Base-by-base conservation (phyloP, 2,888 invertebrate species). In the Allygus modestus region DNA sequence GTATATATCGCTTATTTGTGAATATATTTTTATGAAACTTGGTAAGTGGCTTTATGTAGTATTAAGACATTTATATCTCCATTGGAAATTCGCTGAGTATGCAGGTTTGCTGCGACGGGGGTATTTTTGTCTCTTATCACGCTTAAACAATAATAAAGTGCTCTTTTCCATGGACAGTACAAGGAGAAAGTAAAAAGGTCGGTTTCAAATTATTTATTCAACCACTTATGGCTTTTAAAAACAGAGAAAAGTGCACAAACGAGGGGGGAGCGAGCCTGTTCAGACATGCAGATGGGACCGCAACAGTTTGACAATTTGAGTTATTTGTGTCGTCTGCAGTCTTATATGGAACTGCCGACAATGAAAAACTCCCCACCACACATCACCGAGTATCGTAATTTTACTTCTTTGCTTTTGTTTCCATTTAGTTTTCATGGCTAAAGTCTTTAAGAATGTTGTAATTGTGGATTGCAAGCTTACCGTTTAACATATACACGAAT, bases 221-320 rank as follows among this genome's bases (percentile, higher is more conserved):
- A 1, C 28, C 15, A 28, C 15, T 65, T 31, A 65, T 31, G 23
- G 23, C 54, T 54, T 69, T 69, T 69, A 31, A 69, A 33, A 41
- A 28, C 73, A 73, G 73, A 20, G 41, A 37, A 73, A 73, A 73
- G 41, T 73, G 23, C 73, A 20, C 20, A 73, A 73, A 41, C 41
- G 73, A 73, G 41, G 41, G 73, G 73, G n/a, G 26, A 28, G 12
- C 0, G 17, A 17, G 26, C 4, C 77, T 77, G 46, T 17, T 77
- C 51, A 77, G 77, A 77, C 77, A 77, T 77, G 77, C 28, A 77
- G 77, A 77, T 77, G 37, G 77, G 77, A 17, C 77, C 23, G 77
- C 77, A 46, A 77, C 46, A 46, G 12, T 77, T 77, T 77, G 71
- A 77, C 77, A 77, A 46, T 77, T 77, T 77, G 46, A 77, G 77